phyloP scores from a whole-genome alignment of 1,140 invertebrate genomes.

The Atta cephalotes region DNA sequence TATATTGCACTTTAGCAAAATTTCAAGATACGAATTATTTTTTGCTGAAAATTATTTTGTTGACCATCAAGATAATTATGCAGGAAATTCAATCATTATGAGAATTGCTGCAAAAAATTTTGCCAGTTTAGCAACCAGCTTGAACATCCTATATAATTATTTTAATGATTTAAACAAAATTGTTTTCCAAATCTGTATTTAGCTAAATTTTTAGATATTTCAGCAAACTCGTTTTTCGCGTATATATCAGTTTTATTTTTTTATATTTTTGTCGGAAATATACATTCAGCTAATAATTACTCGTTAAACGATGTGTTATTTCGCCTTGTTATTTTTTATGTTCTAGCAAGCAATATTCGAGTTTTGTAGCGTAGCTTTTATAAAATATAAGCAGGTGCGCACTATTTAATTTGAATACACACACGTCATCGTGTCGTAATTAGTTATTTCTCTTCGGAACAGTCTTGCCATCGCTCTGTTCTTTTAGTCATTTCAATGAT shows the following conservation, averaged over 20 bases:
- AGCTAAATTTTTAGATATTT: too few relatives aligned
- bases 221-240: too few relatives aligned
- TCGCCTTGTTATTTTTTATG: conserved; percentile 18
- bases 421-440: conserved; percentile 45
- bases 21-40: not conserved
- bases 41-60: too few relatives aligned
- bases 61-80: too few relatives aligned
- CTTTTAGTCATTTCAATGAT: conserved; percentile 51
- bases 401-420: conserved; percentile 23
- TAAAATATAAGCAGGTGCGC: conserved; percentile 47
- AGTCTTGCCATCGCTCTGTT: conserved; percentile 20
- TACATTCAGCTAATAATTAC: not conserved
- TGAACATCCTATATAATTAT: too few relatives aligned
- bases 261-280: not conserved
- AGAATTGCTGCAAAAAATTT: too few relatives aligned
- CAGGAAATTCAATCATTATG: too few relatives aligned
- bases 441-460: conserved; percentile 50
- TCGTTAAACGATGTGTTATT: not conserved
- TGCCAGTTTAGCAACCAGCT: too few relatives aligned
- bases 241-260: not conserved
- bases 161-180: too few relatives aligned
- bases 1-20: not conserved
- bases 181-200: too few relatives aligned
- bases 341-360: not conserved
- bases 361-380: not conserved